Conservation (phyloP, 2,113 vertebrate species). For the Eubucco bourcierii region DNA sequence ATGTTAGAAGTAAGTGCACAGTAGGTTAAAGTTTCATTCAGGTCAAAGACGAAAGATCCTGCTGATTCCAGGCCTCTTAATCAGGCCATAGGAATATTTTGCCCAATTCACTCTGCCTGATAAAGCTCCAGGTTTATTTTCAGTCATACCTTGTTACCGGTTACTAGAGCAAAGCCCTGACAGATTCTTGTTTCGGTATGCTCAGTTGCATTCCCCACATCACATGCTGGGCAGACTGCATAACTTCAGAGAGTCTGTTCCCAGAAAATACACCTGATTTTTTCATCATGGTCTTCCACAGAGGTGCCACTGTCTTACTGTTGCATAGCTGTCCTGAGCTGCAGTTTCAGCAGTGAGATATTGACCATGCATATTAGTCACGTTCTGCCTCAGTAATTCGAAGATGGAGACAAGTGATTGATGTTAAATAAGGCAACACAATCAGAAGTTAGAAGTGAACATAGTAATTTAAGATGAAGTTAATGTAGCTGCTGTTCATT, state of each 20-base stretch:
- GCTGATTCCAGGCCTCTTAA: slow-evolving; percentile 17
- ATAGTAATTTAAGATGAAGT: neutral
- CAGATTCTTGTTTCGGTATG: neutral
- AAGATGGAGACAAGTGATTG: neutral
- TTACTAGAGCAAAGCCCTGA: neutral
- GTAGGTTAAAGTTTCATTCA: neutral
- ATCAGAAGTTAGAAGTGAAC: neutral
- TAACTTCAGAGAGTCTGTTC: neutral
- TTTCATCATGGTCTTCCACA: neutral
- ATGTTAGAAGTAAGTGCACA: neutral
- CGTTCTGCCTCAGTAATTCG: neutral
- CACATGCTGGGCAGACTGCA: neutral
- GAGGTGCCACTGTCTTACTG: neutral
- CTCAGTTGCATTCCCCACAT: neutral
- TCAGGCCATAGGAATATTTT: neutral
- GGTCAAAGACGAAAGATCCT: slow-evolving; percentile 16
- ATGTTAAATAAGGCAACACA: neutral
- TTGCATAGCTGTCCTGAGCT: neutral
- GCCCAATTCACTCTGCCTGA: neutral
- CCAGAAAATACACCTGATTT: neutral
- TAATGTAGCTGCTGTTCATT: neutral
- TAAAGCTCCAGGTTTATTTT: neutral
- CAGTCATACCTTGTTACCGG: neutral
- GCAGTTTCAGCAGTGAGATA: neutral
- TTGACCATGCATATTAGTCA: neutral